A percentile compares a stretch with the other conserved stretches of the same genome.
phyloP scores from a whole-genome alignment of 2,888 invertebrate species.

The Achlya flavicornis region DNA sequence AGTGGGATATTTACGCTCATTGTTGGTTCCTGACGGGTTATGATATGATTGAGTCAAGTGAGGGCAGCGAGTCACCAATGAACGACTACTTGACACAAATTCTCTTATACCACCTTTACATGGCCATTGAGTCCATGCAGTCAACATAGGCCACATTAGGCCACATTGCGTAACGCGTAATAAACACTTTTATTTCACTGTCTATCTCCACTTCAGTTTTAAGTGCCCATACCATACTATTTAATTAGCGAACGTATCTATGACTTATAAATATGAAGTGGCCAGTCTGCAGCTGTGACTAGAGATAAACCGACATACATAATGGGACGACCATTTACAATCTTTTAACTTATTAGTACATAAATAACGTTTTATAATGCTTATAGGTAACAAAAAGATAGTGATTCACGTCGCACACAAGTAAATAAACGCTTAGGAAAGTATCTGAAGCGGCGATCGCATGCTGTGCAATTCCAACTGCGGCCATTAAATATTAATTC shows the following conservation, averaged over 20 bases:
- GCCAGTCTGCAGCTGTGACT: background rate
- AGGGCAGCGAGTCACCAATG: background rate
- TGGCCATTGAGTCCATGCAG: background rate
- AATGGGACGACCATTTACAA: conserved; percentile 4
- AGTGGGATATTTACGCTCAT: conserved; percentile 57
- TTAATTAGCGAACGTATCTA: conserved; percentile 38
- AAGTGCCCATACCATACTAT: conserved; percentile 28
- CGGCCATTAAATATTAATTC: conserved; percentile 72
- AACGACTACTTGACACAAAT: background rate
- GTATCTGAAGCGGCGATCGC: conserved; percentile 62
- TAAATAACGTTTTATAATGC: background rate
- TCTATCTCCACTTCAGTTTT: conserved; percentile 42
- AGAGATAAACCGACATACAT: conserved; percentile 7
- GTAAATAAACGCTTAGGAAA: conserved; percentile 52
- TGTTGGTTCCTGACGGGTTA: conserved; percentile 23
- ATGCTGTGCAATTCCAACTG: conserved; percentile 54
- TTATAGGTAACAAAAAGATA: conserved; percentile 5
- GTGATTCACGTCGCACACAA: conserved; percentile 53
- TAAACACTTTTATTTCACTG: conserved; percentile 45
- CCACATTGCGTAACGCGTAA: conserved; percentile 35
- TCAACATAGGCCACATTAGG: background rate
- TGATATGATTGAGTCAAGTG: conserved; percentile 18
- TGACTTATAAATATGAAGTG: conserved; percentile 25
- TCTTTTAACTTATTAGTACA: background rate
- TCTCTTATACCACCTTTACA: background rate